Conservation (phyloP, 2,797 vertebrate species). For the Aythya fuligula region DNA sequence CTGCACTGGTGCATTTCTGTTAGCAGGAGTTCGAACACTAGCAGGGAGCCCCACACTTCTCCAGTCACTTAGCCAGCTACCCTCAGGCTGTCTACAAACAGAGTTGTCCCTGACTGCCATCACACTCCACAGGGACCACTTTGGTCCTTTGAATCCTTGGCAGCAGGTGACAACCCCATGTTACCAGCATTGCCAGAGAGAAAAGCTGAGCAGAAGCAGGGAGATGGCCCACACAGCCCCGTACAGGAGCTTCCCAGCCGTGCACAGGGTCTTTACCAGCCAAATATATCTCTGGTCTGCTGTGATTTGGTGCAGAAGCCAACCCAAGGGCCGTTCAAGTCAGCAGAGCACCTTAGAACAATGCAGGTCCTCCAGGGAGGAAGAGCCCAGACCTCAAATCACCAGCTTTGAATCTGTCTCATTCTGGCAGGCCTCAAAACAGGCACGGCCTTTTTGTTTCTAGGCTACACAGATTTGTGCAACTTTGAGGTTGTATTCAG, state of each 20-base stretch:
- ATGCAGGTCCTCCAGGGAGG: neutral
- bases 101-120: neutral
- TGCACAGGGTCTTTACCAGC: neutral
- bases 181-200: accelerated
- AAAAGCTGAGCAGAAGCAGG: neutral
- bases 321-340: neutral
- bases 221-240: neutral
- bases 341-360: neutral
- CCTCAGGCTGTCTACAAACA: neutral
- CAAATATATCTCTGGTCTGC: neutral
- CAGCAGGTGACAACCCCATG: neutral
- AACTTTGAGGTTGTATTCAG: neutral
- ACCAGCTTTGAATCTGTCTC: neutral
- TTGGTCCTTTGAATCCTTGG: neutral
- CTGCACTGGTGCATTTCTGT: neutral
- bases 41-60: neutral
- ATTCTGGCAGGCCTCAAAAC: neutral
- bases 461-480: no score
- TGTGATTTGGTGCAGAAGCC: neutral
- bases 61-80: neutral
- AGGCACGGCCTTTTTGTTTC: neutral
- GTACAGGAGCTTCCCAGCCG: accelerated
- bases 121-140: neutral
- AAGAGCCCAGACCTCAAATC: neutral
- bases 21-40: neutral